phyloP scores from a whole-genome alignment of 2,797 vertebrate genomes.

The Pteropus rufus region DNA sequence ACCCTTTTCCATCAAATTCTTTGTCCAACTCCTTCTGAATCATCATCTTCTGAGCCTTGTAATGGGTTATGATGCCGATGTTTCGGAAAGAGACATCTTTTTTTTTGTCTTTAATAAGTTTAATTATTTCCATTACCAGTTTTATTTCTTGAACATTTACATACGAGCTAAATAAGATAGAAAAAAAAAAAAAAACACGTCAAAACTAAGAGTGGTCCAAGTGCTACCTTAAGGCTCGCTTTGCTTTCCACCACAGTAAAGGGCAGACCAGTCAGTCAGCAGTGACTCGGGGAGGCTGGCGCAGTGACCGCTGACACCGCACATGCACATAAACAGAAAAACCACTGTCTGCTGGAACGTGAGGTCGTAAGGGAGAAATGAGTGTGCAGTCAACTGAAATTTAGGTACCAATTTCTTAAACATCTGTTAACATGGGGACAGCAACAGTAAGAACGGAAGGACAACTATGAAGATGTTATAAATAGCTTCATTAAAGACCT shows the following conservation, averaged over 20 bases:
- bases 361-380: neutral
- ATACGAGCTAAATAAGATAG: conserved; percentile 83
- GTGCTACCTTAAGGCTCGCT: neutral
- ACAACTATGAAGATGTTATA: neutral
- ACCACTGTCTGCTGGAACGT: neutral
- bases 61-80: conserved; percentile 90
- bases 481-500: fast-evolving
- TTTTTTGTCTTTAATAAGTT: conserved; percentile 82
- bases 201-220: neutral
- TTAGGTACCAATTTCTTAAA: neutral
- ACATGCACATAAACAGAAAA: neutral
- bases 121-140: conserved; percentile 86
- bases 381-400: neutral
- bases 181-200: neutral
- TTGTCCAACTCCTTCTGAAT: conserved; percentile 82
- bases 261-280: neutral
- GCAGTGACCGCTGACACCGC: fast-evolving
- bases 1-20: conserved; percentile 81
- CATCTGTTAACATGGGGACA: neutral
- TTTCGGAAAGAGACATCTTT: conserved; percentile 76
- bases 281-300: neutral
- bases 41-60: conserved; percentile 88
- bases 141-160: conserved; percentile 87
- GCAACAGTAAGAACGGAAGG: neutral
- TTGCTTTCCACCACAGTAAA: neutral